Percentiles rank a stretch among this genome's conserved stretches.
Evolutionary conservation across 1,140 invertebrate genomes (phyloP).

Genomic region (Plectus sambesii): DNA sequence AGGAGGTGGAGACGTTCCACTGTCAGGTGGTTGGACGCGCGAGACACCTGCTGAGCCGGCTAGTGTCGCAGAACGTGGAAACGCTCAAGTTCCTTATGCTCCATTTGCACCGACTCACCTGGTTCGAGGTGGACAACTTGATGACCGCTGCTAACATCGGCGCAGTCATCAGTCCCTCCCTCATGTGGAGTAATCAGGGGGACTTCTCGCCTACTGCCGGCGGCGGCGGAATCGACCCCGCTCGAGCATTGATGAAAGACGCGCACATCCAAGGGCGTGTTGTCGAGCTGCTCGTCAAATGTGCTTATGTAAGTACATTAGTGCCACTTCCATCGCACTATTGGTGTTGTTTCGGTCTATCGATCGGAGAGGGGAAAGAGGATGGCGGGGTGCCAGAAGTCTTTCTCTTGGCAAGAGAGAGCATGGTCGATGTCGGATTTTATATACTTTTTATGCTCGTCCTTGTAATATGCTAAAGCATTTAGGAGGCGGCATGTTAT

Average conservation of each 20-base stretch:
- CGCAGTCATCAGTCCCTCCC: slow-evolving; percentile 41
- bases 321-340: background rate
- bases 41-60: too few species aligned
- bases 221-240: background rate
- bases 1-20: too few species aligned
- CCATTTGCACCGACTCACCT: slow-evolving; percentile 41
- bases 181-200: slow-evolving; percentile 28
- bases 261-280: slow-evolving; percentile 35
- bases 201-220: slow-evolving; percentile 8
- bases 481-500: slow-evolving; percentile 9
- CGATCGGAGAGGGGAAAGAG: background rate
- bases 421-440: too few species aligned
- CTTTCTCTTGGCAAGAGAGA: too few species aligned
- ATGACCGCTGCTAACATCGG: slow-evolving; percentile 42
- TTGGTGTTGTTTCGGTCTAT: slow-evolving; percentile 6
- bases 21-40: too few species aligned
- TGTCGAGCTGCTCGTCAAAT: slow-evolving; percentile 36
- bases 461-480: too few species aligned
- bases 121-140: slow-evolving; percentile 40
- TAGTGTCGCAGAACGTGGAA: slow-evolving; percentile 38
- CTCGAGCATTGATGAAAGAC: slow-evolving; percentile 18
- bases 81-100: slow-evolving; percentile 40
- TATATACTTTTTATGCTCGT: too few species aligned
- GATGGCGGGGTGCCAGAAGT: background rate
- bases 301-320: slow-evolving; percentile 37